Base-by-base conservation (phyloP, 2,888 invertebrate genomes). In the Polydrusus pterygomalis region DNA sequence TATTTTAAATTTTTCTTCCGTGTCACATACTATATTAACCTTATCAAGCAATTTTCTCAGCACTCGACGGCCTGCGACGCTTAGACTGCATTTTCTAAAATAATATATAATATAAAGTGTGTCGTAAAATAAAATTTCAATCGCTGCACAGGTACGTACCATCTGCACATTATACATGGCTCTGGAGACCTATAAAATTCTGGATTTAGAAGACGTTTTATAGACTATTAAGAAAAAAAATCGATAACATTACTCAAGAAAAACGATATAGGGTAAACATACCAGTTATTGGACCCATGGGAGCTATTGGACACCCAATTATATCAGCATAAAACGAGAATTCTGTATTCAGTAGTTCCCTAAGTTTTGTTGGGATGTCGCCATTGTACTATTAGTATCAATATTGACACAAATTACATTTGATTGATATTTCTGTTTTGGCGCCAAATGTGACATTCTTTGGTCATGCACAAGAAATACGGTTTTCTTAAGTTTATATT, bases 21-120 rank as follows among this genome's bases (percentile, higher is more conserved):
- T 56, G 56, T 30, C 30, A 51, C 25, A 56, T 56, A n/a, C n/a
- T 30, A n/a, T 13, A 56, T 18, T 30, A 56, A 30, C 30, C 56
- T 30, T 56, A 30, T 56, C 56, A 56, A 56, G 56, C n/a, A 56
- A 30, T 56, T 56, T 56, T 13, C n/a, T 56, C 30, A n/a, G n/a
- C 30, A n/a, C 30, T 11, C 30, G 30, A 30, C 30, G 30, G n/a
- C 20, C 13, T 56, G 30, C 56, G 56, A 56, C 30, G 30, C 56
- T 56, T 54, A 25, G 10, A 20, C 25, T 20, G 20, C 54, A 54
- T 20, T 56, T 56, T 56, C 56, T 56, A 56, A 30, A 56, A 30
- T 56, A 30, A 13, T n/a, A n/a, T n/a, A n/a, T n/a, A n/a, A 56
- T 30, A 56, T 30, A n/a, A 20, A 56, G n/a, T 56, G 6, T 56